Percentiles rank a stretch among this genome's conserved stretches.
phyloP scores from a whole-genome alignment of 1,140 invertebrate genomes.

The Cydia strobilella region DNA sequence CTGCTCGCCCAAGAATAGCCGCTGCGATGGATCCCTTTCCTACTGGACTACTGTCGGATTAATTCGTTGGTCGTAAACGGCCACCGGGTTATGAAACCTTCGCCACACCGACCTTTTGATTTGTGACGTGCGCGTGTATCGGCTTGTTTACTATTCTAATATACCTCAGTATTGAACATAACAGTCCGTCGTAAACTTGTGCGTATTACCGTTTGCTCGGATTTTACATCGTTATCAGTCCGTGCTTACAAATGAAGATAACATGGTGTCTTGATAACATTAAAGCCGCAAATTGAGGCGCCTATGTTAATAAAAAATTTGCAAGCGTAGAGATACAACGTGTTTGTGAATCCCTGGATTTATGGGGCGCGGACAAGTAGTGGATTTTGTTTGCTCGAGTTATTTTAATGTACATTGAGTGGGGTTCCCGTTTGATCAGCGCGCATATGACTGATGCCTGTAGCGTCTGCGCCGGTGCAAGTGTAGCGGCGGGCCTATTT shows the following conservation, averaged over 20 bases:
- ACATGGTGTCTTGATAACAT: constrained; percentile 29
- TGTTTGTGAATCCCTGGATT: constrained; percentile 11
- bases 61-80: constrained; percentile 47
- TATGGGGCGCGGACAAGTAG: constrained; percentile 3
- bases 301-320: constrained; percentile 9
- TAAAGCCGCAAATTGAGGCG: constrained; percentile 21
- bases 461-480: constrained; percentile 73
- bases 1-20: constrained; percentile 71
- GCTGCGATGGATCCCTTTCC: constrained; percentile 45
- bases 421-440: constrained; percentile 24
- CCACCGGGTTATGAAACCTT: constrained; percentile 50
- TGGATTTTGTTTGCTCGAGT: not conserved
- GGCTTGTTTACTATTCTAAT: constrained; percentile 42
- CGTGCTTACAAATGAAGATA: constrained; percentile 35
- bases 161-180: constrained; percentile 44
- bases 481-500: constrained; percentile 77
- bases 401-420: constrained; percentile 20
- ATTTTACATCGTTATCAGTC: constrained; percentile 37
- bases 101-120: constrained; percentile 39
- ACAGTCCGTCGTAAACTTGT: constrained; percentile 43
- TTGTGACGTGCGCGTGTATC: constrained; percentile 38
- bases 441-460: constrained; percentile 73
- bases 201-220: constrained; percentile 37
- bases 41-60: constrained; percentile 36
- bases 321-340: constrained; percentile 18